A percentile compares a stretch with the other conserved stretches of the same genome.
Conservation (phyloP, 2,113 vertebrate species). For the Meleagris gallopavo region DNA sequence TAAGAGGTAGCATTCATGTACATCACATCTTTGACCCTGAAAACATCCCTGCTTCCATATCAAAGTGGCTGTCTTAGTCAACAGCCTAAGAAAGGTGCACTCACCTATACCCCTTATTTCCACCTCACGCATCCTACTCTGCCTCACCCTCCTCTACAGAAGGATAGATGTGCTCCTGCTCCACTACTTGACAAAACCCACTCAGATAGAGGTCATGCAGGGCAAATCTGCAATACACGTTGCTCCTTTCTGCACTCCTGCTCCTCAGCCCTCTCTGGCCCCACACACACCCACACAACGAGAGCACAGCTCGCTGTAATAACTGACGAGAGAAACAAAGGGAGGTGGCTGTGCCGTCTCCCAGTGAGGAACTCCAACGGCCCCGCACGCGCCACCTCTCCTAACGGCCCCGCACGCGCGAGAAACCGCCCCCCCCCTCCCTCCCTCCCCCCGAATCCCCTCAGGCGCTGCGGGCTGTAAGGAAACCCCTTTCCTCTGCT, state of each 20-base stretch:
- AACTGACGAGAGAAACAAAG: accelerated
- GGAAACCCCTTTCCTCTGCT: accelerated
- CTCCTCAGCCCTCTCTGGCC: neutral
- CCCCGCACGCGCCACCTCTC: neutral
- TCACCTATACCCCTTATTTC: accelerated
- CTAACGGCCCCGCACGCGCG: neutral
- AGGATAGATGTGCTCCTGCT: accelerated
- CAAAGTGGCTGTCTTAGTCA: accelerated
- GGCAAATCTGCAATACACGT: accelerated
- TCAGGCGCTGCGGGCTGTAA: neutral
- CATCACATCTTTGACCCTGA: accelerated
- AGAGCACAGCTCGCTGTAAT: accelerated
- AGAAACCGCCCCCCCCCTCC: neutral
- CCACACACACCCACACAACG: accelerated
- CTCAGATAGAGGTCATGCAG: accelerated
- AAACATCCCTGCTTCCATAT: accelerated
- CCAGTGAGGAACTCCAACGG: neutral
- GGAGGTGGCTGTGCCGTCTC: accelerated
- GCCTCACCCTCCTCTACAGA: neutral
- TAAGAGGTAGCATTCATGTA: accelerated
- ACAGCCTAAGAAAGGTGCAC: accelerated
- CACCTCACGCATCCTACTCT: too few species aligned
- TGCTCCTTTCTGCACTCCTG: neutral
- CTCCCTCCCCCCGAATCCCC: too few species aligned
- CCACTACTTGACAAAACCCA: accelerated